A percentile compares a stretch with the other conserved stretches of the same genome.
Conservation (phyloP, 2,113 vertebrate genomes). For the Pleuronectes platessa region DNA sequence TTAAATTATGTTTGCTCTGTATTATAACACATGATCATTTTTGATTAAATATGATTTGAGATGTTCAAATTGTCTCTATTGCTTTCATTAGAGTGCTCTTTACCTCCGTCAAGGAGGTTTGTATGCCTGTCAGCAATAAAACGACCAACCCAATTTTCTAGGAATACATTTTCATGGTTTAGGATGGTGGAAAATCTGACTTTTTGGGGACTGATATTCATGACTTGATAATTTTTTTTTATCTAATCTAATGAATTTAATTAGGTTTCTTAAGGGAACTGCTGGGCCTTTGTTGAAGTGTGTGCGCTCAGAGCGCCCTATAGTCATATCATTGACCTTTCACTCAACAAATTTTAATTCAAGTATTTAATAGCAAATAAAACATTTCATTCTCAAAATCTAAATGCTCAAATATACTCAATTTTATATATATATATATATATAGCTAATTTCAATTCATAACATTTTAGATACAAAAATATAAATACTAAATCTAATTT, state of each 20-base stretch:
- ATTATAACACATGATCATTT: conserved; percentile 91
- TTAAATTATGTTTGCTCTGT: conserved; percentile 94
- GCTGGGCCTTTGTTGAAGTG: too few species aligned
- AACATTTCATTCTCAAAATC: neutral
- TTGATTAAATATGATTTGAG: conserved; percentile 96
- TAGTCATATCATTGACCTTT: neutral
- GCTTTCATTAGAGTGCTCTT: neutral
- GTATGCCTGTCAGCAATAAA: too few species aligned
- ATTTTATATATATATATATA: too few species aligned
- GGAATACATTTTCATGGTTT: too few species aligned
- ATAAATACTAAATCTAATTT: conserved; percentile 10
- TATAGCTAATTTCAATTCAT: too few species aligned
- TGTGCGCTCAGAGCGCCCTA: neutral
- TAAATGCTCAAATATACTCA: neutral
- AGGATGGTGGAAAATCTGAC: too few species aligned
- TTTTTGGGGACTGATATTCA: neutral
- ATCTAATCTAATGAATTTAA: neutral
- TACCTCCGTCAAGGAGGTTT: neutral
- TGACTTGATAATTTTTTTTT: too few species aligned
- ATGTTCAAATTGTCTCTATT: conserved; percentile 53
- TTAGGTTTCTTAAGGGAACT: neutral
- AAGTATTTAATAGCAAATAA: neutral
- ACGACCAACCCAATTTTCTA: too few species aligned
- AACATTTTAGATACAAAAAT: conserved; percentile 3
- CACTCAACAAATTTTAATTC: neutral